Evolutionary conservation across 2,797 vertebrate species (phyloP).

Genomic region (Xiphophorus birchmanni): DNA sequence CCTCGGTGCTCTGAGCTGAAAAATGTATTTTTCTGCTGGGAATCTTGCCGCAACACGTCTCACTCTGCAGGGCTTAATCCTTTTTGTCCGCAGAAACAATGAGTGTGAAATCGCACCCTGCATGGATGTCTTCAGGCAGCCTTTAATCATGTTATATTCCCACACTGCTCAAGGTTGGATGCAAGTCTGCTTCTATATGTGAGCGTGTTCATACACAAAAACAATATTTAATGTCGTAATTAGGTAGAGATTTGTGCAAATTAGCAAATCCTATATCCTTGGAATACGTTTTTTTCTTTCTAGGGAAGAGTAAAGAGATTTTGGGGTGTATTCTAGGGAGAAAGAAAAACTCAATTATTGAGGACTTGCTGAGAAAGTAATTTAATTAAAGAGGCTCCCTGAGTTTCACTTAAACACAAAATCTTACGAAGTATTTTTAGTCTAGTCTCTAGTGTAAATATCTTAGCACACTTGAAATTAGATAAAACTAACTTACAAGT

Average conservation of each 20-base stretch:
- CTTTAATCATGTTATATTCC: slow-evolving; percentile 71
- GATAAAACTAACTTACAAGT: no score
- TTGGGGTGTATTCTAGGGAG: slow-evolving; percentile 30
- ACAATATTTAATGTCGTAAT: slow-evolving; percentile 77
- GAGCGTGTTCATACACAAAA: slow-evolving; percentile 32
- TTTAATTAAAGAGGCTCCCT: slow-evolving; percentile 59
- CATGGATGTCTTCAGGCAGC: slow-evolving; percentile 62
- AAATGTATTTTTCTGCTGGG: slow-evolving; percentile 15
- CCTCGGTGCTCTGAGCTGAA: slow-evolving; percentile 25
- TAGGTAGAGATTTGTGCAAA: slow-evolving; percentile 71
- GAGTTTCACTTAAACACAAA: slow-evolving; percentile 1
- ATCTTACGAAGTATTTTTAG: no score
- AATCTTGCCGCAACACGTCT: slow-evolving; percentile 15
- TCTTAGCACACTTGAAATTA: no score
- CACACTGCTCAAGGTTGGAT: slow-evolving; percentile 40
- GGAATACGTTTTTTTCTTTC: slow-evolving; percentile 36
- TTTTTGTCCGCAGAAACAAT: slow-evolving; percentile 73
- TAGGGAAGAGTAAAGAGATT: slow-evolving; percentile 36
- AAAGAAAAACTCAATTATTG: slow-evolving; percentile 25
- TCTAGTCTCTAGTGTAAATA: no score
- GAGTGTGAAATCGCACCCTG: slow-evolving; percentile 70
- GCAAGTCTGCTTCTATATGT: slow-evolving; percentile 29
- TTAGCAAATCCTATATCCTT: slow-evolving; percentile 46
- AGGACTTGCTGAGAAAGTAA: slow-evolving; percentile 40
- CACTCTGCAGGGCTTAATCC: slow-evolving; percentile 55